A percentile compares a stretch with the other conserved stretches of the same genome.
Conservation (phyloP, 2,797 vertebrate genomes). For the Lagocephalus sceleratus region DNA sequence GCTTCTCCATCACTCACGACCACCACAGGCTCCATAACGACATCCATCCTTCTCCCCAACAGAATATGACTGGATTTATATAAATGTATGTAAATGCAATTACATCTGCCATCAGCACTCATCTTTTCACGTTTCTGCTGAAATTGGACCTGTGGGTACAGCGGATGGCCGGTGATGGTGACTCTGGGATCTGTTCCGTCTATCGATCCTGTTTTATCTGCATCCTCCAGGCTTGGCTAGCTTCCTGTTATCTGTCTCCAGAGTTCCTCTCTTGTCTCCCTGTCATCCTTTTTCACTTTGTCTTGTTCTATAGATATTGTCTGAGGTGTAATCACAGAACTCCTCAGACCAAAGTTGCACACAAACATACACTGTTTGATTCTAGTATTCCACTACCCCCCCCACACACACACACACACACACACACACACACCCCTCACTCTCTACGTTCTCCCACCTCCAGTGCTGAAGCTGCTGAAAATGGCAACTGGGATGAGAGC, state of each 20-base stretch:
- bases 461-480: slow-evolving; percentile 77
- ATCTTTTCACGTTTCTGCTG: slow-evolving; percentile 8
- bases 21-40: too few species aligned
- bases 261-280: neutral
- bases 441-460: slow-evolving; percentile 23
- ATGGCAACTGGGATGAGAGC: slow-evolving; percentile 94
- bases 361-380: too few species aligned
- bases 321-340: slow-evolving; percentile 3
- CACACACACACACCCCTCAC: neutral
- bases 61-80: neutral
- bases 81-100: neutral
- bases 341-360: neutral
- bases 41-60: neutral
- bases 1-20: neutral
- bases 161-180: slow-evolving; percentile 18
- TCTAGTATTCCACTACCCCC: too few species aligned
- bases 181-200: slow-evolving; percentile 10
- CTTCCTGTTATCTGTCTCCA: slow-evolving; percentile 8
- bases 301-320: neutral
- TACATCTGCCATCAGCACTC: neutral
- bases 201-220: slow-evolving; percentile 17
- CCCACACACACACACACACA: neutral
- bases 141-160: slow-evolving; percentile 45
- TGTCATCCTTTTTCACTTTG: slow-evolving; percentile 5
- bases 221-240: neutral